Percentiles rank a stretch among this genome's conserved stretches.
Conservation (phyloP, 2,113 vertebrate genomes). For the Diadophis punctatus region DNA sequence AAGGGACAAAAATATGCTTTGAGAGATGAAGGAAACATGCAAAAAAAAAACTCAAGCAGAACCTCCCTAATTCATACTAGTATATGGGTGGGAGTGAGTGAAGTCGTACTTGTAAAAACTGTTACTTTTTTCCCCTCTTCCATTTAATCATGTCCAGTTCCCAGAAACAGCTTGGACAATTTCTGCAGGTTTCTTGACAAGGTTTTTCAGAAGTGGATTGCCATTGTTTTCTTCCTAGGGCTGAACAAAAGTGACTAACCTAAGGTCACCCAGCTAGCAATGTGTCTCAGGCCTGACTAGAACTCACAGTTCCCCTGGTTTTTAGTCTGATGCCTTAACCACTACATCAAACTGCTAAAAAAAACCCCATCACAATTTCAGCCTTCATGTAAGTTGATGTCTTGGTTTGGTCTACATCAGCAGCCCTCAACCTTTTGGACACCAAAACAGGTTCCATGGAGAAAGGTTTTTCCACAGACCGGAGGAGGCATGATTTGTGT, state of each 20-base stretch:
- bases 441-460: neutral
- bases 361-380: neutral
- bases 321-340: neutral
- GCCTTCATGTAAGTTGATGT: neutral
- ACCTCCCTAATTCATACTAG: neutral
- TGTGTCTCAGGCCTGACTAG: neutral
- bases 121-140: neutral
- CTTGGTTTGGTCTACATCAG: neutral
- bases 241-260: neutral
- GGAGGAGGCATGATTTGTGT: neutral
- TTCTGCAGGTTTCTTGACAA: neutral
- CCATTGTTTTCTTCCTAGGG: neutral
- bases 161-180: neutral
- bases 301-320: neutral
- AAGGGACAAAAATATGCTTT: neutral
- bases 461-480: neutral
- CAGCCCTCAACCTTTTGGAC: neutral
- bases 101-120: neutral
- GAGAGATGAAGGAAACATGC: neutral
- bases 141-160: neutral
- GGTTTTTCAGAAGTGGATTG: neutral
- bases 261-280: neutral
- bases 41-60: neutral
- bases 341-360: neutral
- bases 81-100: neutral